phyloP scores from a whole-genome alignment of 2,797 vertebrate genomes.

The Sciurus vulgaris region DNA sequence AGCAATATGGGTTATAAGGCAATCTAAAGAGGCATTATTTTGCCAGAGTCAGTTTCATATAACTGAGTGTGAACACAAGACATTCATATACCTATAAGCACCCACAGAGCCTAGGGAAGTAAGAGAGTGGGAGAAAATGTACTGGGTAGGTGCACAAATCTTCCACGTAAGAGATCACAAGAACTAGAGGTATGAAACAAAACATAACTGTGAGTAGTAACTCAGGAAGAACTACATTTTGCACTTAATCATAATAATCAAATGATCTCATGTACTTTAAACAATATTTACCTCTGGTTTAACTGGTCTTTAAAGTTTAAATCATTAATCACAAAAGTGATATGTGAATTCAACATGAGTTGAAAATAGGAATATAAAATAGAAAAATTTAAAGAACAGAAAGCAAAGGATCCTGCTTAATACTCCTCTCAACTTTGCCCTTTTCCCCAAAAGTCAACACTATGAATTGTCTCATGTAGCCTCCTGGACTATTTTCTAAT shows the following conservation, averaged over 20 bases:
- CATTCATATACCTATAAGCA: background rate
- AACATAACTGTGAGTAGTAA: background rate
- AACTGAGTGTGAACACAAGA: slow-evolving; percentile 16
- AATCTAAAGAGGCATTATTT: slow-evolving; percentile 13
- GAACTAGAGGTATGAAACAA: background rate
- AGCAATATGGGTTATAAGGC: background rate
- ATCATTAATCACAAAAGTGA: slow-evolving; percentile 37
- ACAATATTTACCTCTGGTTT: background rate
- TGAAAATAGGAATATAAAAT: background rate
- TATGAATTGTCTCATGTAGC: background rate
- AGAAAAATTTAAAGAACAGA: background rate
- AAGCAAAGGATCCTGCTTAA: background rate
- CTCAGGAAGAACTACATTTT: background rate
- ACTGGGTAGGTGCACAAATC: background rate
- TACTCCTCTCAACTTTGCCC: background rate
- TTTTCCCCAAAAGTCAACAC: background rate
- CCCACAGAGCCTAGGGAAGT: background rate
- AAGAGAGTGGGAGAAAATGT: background rate
- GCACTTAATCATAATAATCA: background rate
- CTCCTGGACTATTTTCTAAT: background rate
- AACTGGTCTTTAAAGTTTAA: background rate
- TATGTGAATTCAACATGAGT: background rate
- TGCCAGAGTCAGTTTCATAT: background rate
- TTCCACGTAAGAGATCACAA: background rate
- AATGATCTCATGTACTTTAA: background rate